These are phyloP conservation scores for Microctonus brassicae DNA, from an alignment of 2,888 invertebrate genomes.

Conservation along the genomic window DNA sequence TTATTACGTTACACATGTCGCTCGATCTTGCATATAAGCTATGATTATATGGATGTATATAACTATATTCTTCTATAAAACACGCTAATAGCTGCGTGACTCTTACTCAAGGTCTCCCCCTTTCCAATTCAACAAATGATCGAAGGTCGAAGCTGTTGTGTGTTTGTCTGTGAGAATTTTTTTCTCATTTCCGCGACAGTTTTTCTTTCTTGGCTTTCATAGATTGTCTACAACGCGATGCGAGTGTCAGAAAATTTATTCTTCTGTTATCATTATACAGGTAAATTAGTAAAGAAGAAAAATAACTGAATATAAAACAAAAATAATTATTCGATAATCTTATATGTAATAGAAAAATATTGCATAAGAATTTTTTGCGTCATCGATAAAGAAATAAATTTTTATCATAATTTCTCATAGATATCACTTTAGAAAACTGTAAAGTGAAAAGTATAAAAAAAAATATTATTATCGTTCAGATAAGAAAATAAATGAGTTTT, in stretches of 20 bases:
- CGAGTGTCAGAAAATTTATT: not conserved
- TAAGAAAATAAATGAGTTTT: not conserved
- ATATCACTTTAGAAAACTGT: not conserved
- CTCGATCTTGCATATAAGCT: not conserved
- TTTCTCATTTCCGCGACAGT: constrained; percentile 37
- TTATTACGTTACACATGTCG: constrained; percentile 5
- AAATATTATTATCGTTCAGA: not conserved
- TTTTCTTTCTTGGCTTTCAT: constrained; percentile 10
- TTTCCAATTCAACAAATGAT: constrained; percentile 60
- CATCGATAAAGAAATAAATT: not conserved
- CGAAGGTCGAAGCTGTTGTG: constrained; percentile 54
- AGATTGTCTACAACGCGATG: not conserved
- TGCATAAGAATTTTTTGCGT: not conserved
- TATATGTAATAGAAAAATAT: not conserved
- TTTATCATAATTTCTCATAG: not conserved
- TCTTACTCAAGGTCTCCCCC: constrained; percentile 65
- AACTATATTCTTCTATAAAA: not conserved
- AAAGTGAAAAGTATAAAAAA: not conserved
- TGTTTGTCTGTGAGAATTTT: constrained; percentile 24
- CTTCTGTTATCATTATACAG: not conserved
- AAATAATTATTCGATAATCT: not conserved
- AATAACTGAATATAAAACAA: not conserved
- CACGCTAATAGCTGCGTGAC: constrained; percentile 56
- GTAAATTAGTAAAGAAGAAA: not conserved
- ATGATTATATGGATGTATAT: not conserved